Base-by-base conservation (phyloP, 2,797 vertebrate species). In the Centropyge bicolor region DNA sequence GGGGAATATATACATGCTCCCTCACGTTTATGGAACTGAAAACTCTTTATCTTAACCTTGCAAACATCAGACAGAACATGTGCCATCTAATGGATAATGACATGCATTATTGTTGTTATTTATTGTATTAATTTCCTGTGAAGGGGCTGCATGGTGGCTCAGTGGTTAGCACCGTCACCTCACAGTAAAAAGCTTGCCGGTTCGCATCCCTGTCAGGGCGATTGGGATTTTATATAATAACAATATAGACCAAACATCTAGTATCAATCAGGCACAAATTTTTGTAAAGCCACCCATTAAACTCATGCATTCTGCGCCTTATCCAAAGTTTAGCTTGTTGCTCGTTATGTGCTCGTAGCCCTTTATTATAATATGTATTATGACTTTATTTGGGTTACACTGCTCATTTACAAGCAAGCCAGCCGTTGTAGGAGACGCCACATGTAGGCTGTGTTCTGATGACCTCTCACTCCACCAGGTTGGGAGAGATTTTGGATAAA, bases 401-500 rank as follows among this genome's bases (percentile, higher is more conserved):
- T 35, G 60, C 13, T 4, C 27, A 45, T 55, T 59, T 62, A 41
- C n/a, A 57, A 54, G 19, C 20, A 35, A 72, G 36, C 14, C 40
- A n/a, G 24, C 12, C 3, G 27, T 5, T 8, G 19, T 24, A 31
- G n/a, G 16, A 22, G 36, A 71, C 31, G n/a, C 56, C 61, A 41
- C n/a, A 51, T 31, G 22, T 24, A n/a, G 36, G 35, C 54, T 48
- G 51, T 80, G 35, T 46, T 52, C 4, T 9, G 27, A 12, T 31
- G 45, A 82, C 63, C 60, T 51, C 54, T 70, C 31, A 12, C 46
- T 59, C 38, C 43, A 31, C 55, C 61, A 38, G 60, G 59, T 66
- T 45, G n/a, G 38, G 24, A 12, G 45, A 67, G 64, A 48, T 24
- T 72, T 73, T 41, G 24, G 22, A 31, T 36, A 8, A 69, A 76